Evolutionary conservation across 1,140 invertebrate species (phyloP), one percentile per base, ranked within the genome.

Genomic region (Cataglyphis hispanica): DNA sequence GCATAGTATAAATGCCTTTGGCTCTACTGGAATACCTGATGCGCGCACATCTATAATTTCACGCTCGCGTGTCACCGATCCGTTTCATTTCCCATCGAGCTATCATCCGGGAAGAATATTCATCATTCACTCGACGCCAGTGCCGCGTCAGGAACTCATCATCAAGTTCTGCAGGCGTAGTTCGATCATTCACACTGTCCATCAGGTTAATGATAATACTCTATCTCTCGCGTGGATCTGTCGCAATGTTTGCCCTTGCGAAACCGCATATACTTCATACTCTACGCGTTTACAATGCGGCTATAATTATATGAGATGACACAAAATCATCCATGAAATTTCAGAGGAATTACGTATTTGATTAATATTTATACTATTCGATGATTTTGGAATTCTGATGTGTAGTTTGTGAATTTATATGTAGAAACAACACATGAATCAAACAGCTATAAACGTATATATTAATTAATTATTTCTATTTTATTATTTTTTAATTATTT

Each of bases 51-150:
- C 67, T 83, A 83, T 83, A 83, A 83, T 83, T 83, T 83, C 78
- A 72, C 53, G 78, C 78, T 72, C 78, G 78, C 56, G 67, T 74
- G 78, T 83, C 78, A 83, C 67, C 67, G 78, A 83, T 72, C 66
- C 78, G 78, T 83, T 83, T 83, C 67, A 83, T 83, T 83, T 83
- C 67, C 78, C 67, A 83, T 83, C 78, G 67, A 46, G 78, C 78
- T 60, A 83, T 74, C 78, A 46, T 34, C 67, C 78, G 78, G 78
- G 67, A 83, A 83, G 78, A 74, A 83, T 83, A 83, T 83, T 83
- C 78, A 83, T 83, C 78, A 74, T 74, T n/a, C n/a, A 74, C 78
- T 74, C 78, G 78, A 83, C 78, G 78, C 67, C 53, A 83, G 27
- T 83, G 19, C 11, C 67, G 67, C 78, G 78, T 83, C 67, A 60